These are phyloP conservation scores for Sebastes flavidus DNA, from an alignment of 2,797 vertebrate genomes.

Conservation along the genomic window DNA sequence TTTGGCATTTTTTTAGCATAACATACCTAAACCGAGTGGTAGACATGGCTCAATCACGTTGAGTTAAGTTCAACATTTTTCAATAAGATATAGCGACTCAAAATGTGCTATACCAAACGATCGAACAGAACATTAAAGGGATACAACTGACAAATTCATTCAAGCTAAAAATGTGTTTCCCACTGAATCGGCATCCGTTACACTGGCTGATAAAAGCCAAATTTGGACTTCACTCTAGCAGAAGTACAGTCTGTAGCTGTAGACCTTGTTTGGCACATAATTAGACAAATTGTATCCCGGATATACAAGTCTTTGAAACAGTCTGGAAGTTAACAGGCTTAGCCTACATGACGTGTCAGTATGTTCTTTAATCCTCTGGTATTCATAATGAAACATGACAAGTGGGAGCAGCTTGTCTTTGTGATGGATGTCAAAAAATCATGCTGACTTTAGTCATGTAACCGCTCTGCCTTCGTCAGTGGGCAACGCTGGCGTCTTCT, in stretches of 20 bases:
- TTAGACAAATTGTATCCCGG: not conserved
- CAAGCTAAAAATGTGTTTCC: not conserved
- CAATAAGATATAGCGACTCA: no score
- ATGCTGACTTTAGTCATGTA: conserved; percentile 25
- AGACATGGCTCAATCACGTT: no score
- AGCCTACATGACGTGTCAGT: conserved; percentile 27
- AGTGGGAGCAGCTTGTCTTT: conserved; percentile 35
- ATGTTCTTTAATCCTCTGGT: conserved; percentile 39
- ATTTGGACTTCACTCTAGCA: not conserved
- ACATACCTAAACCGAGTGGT: no score
- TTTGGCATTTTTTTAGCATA: no score
- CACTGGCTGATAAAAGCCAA: not conserved
- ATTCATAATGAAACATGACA: conserved; percentile 54
- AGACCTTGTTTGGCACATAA: not conserved
- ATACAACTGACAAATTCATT: not conserved
- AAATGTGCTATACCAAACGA: no score
- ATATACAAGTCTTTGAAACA: conserved; percentile 3
- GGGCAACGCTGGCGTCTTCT: not conserved
- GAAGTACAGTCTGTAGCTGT: not conserved
- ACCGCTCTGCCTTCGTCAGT: conserved; percentile 21
- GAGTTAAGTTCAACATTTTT: no score
- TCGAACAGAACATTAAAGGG: no score
- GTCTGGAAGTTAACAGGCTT: conserved; percentile 29
- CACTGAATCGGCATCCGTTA: not conserved
- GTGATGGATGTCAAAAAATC: conserved; percentile 40